Evolutionary conservation across 2,888 invertebrate species (phyloP).

Genomic region (Lymantria dispar): DNA sequence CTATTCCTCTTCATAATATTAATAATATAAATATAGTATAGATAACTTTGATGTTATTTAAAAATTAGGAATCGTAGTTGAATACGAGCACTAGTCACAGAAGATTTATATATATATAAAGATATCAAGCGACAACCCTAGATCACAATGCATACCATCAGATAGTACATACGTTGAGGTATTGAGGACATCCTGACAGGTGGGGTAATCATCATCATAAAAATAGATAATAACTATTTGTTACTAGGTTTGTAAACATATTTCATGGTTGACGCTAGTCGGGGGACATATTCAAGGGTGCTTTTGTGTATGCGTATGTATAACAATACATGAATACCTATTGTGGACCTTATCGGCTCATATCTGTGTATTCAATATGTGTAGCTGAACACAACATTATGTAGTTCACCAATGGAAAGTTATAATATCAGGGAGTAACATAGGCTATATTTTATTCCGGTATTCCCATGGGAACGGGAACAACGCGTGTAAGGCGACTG

Average conservation of each 20-base stretch:
- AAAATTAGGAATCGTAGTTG: too few species aligned
- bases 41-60: too few species aligned
- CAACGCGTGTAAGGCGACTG: too few species aligned
- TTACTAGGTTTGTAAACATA: slow-evolving; percentile 18
- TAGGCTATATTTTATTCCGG: too few species aligned
- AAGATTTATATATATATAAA: too few species aligned
- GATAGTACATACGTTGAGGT: slow-evolving; percentile 24
- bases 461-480: too few species aligned
- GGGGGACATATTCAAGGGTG: neutral
- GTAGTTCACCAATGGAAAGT: too few species aligned
- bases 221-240: slow-evolving; percentile 33
- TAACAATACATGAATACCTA: neutral
- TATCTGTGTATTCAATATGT: neutral
- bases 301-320: neutral
- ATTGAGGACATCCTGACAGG: slow-evolving; percentile 58
- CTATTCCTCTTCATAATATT: too few species aligned
- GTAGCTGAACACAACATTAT: too few species aligned
- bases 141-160: slow-evolving; percentile 32
- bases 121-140: slow-evolving; percentile 20
- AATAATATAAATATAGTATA: too few species aligned
- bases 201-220: slow-evolving; percentile 40
- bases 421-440: too few species aligned
- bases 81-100: too few species aligned
- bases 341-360: neutral
- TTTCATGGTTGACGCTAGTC: slow-evolving; percentile 26